phyloP scores from a whole-genome alignment of 2,888 invertebrate genomes.

The Pteria penguin region DNA sequence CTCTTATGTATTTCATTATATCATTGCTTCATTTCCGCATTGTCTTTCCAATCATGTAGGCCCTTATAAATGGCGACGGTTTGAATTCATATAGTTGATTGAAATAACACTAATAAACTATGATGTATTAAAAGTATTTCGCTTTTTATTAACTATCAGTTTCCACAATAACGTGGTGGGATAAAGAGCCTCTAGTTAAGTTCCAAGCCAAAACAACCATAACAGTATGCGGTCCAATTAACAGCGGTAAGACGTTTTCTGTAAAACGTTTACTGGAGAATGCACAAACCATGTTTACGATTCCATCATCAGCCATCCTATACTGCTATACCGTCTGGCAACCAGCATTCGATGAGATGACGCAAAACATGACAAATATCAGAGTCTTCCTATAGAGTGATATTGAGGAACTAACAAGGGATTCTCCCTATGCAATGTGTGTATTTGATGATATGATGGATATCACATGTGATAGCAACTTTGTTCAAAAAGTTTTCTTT shows the following conservation, averaged over 20 bases:
- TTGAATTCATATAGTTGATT: too few species aligned
- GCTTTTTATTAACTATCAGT: background rate
- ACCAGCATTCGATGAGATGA: slow-evolving; percentile 3
- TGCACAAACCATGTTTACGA: background rate
- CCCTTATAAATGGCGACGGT: background rate
- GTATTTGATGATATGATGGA: background rate
- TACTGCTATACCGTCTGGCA: slow-evolving; percentile 12
- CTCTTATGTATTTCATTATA: background rate
- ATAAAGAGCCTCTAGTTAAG: background rate
- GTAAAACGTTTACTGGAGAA: slow-evolving; percentile 1
- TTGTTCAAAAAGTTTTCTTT: slow-evolving; percentile 35
- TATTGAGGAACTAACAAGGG: background rate
- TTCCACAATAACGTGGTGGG: background rate
- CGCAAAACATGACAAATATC: background rate
- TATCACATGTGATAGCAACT: slow-evolving; percentile 18
- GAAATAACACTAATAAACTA: background rate
- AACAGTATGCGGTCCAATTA: background rate
- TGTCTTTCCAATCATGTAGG: background rate
- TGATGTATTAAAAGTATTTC: background rate
- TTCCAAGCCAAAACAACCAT: background rate
- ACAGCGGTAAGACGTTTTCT: slow-evolving; percentile 2
- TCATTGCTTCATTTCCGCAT: background rate
- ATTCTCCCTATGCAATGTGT: background rate
- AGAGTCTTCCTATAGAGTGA: background rate
- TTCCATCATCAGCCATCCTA: background rate